Evolutionary conservation across 2,113 vertebrate genomes (phyloP).

Genomic region (Passer montanus): DNA sequence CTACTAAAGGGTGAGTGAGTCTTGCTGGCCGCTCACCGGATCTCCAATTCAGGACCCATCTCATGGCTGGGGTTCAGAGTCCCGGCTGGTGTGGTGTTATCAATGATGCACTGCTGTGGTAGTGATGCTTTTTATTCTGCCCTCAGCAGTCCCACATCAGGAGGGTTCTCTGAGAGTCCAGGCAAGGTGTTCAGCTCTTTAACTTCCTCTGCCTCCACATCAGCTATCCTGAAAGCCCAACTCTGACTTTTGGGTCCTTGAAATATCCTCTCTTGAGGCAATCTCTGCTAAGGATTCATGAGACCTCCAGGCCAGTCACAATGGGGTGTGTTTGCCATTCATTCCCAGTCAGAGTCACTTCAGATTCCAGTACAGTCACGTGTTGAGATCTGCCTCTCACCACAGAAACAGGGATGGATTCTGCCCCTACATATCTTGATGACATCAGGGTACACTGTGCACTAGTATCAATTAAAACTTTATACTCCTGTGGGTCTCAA

Average conservation of each 20-base stretch:
- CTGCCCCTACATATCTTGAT: neutral
- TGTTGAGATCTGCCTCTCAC: neutral
- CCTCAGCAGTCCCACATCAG: neutral
- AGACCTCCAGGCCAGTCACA: neutral
- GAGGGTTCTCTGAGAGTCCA: neutral
- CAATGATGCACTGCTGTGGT: no score
- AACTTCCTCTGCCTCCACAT: neutral
- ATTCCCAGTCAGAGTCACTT: neutral
- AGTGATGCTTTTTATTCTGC: neutral
- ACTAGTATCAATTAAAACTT: accelerated
- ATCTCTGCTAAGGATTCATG: accelerated
- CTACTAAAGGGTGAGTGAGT: accelerated
- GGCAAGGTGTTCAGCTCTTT: neutral
- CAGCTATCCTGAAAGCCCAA: neutral
- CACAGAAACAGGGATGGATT: neutral
- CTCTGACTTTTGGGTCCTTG: neutral
- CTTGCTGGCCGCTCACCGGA: neutral
- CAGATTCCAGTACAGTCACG: neutral
- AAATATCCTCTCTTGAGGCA: neutral
- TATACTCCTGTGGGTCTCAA: neutral
- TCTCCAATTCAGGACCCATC: neutral
- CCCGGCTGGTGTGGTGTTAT: neutral
- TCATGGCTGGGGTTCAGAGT: neutral
- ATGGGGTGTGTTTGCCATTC: no score
- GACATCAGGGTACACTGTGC: neutral